phyloP scores from a whole-genome alignment of 2,888 invertebrate genomes.

The Nemurella pictetii region DNA sequence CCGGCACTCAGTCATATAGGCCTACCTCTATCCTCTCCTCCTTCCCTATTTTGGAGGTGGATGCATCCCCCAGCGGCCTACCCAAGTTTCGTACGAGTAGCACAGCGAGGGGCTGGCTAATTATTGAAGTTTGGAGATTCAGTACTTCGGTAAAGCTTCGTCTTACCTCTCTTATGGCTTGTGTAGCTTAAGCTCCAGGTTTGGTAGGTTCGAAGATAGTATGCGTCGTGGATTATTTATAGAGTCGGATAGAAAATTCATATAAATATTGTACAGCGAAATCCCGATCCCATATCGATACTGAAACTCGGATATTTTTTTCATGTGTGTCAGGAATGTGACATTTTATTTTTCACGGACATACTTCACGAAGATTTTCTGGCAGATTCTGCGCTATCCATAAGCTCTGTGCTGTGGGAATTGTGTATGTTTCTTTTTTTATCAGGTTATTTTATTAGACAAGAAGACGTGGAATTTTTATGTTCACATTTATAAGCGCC shows the following conservation, averaged over 20 bases:
- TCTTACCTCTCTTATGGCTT: neutral
- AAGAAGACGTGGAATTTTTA: neutral
- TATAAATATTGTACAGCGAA: neutral
- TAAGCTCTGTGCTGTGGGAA: neutral
- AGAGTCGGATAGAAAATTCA: neutral
- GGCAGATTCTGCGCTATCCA: too few relatives aligned
- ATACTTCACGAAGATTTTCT: neutral
- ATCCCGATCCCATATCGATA: neutral
- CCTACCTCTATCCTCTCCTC: neutral
- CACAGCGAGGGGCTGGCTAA: slow-evolving; percentile 21
- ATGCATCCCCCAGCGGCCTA: neutral
- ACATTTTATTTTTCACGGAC: neutral
- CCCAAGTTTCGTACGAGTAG: neutral
- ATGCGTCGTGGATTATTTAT: neutral
- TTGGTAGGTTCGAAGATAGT: neutral
- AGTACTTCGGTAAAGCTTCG: slow-evolving; percentile 6
- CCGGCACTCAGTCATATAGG: slow-evolving; percentile 11
- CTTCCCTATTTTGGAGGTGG: neutral
- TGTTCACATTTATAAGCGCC: slow-evolving; percentile 4
- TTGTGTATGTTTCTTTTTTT: neutral
- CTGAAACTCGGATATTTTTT: neutral
- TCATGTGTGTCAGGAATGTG: neutral
- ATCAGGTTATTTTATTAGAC: neutral
- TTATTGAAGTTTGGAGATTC: slow-evolving; percentile 34
- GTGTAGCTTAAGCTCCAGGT: neutral